These are phyloP conservation scores for Anabas testudineus DNA, from an alignment of 2,797 vertebrate genomes.

Conservation along the genomic window DNA sequence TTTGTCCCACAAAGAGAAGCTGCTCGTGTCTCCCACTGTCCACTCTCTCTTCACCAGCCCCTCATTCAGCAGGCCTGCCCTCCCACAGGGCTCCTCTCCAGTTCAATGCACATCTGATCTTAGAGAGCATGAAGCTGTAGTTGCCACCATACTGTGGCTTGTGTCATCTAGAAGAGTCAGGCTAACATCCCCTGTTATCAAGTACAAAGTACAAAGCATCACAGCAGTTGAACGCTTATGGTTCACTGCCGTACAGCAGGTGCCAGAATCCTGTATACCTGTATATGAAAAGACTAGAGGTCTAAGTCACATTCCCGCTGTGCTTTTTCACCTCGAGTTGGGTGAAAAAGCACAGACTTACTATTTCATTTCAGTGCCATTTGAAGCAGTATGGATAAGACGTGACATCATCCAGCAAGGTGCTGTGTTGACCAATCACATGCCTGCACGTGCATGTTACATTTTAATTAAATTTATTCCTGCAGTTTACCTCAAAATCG, in stretches of 20 bases:
- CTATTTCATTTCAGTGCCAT: too few species aligned
- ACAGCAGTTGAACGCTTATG: conserved; percentile 24
- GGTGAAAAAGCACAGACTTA: too few species aligned
- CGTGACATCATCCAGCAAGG: too few species aligned
- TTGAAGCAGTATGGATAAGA: too few species aligned
- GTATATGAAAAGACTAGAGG: neutral
- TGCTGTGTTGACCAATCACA: too few species aligned
- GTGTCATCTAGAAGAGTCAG: conserved; percentile 9
- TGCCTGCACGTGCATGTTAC: too few species aligned
- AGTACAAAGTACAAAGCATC: conserved; percentile 9
- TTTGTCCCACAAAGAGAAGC: conserved; percentile 16
- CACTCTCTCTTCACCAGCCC: neutral
- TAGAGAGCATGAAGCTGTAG: conserved; percentile 8
- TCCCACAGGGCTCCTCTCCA: conserved; percentile 13
- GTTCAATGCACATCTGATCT: conserved; percentile 21
- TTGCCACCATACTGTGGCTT: conserved; percentile 15
- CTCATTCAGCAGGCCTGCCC: neutral
- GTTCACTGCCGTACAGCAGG: conserved; percentile 18
- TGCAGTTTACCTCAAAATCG: too few species aligned
- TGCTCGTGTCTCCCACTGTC: conserved; percentile 12
- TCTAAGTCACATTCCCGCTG: too few species aligned
- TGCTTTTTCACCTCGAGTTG: too few species aligned
- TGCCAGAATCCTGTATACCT: conserved; percentile 4
- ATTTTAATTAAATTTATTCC: too few species aligned
- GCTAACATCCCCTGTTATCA: conserved; percentile 8